A percentile compares a stretch with the other conserved stretches of the same genome.
phyloP scores from a whole-genome alignment of 2,888 invertebrate genomes.

The Hirtodrosophila alboralis region DNA sequence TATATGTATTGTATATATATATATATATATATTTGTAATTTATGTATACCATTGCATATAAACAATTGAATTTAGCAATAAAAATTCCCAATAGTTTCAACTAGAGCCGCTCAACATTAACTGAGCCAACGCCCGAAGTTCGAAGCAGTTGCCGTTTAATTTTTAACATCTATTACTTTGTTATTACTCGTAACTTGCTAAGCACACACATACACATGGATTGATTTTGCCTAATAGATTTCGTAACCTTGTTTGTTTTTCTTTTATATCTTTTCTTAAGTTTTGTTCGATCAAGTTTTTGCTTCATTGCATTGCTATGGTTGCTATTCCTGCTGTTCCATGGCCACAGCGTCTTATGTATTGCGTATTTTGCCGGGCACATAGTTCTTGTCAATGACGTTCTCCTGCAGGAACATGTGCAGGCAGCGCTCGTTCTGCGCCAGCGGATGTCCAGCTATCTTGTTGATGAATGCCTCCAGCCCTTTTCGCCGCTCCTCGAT shows the following conservation, averaged over 20 bases:
- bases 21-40: constrained; percentile 47
- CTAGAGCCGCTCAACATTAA: constrained; percentile 70
- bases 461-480: constrained; percentile 99
- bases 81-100: constrained; percentile 66
- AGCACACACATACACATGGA: constrained; percentile 62
- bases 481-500: constrained; percentile 99
- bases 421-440: constrained; percentile 99
- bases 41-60: constrained; percentile 79
- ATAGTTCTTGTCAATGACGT: constrained; percentile 99
- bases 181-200: constrained; percentile 50
- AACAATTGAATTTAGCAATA: constrained; percentile 79
- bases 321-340: constrained; percentile 14
- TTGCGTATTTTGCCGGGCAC: constrained; percentile 99
- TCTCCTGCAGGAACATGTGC: constrained; percentile 99
- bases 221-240: constrained; percentile 65
- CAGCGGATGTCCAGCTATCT: constrained; percentile 99
- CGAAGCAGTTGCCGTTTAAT: constrained; percentile 63
- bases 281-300: constrained; percentile 72
- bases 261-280: constrained; percentile 11
- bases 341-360: constrained; percentile 87
- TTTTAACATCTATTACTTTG: constrained; percentile 48
- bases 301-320: constrained; percentile 62
- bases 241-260: too few species aligned
- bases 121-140: constrained; percentile 52
- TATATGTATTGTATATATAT: constrained; percentile 54